Evolutionary conservation across 2,888 invertebrate genomes (phyloP).

Genomic region (Acleris literana): DNA sequence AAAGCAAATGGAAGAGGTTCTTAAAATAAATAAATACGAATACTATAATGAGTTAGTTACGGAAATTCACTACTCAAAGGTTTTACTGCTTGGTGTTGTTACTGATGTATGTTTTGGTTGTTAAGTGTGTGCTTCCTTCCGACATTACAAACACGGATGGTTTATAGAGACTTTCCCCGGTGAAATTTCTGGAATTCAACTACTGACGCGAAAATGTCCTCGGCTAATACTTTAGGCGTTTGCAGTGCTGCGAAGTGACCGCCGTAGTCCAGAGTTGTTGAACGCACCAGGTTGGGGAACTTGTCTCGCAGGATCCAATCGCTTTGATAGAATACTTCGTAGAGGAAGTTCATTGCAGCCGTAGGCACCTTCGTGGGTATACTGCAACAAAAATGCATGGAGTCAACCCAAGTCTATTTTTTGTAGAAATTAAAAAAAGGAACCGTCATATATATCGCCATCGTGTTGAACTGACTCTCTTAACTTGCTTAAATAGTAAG

Average conservation of each 20-base stretch:
- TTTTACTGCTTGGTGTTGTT: no score
- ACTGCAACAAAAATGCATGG: conserved; percentile 68
- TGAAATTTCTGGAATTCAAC: conserved; percentile 59
- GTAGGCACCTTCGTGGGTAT: conserved; percentile 87
- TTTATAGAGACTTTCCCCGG: not conserved
- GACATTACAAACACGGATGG: not conserved
- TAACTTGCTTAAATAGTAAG: no score
- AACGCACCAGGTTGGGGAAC: conserved; percentile 87
- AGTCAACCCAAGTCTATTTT: no score
- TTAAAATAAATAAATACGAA: no score
- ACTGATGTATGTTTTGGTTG: no score
- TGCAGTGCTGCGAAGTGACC: conserved; percentile 95
- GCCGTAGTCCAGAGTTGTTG: conserved; percentile 85
- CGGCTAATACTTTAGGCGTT: conserved; percentile 86
- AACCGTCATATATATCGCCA: no score
- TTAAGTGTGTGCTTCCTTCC: no score
- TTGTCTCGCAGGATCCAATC: conserved; percentile 85
- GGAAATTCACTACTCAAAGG: no score
- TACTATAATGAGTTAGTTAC: no score
- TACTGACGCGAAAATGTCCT: conserved; percentile 79
- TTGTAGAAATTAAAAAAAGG: no score
- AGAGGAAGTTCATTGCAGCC: conserved; percentile 88
- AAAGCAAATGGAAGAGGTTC: no score
- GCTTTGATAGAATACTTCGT: conserved; percentile 87
- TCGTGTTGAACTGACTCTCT: no score